Evolutionary conservation across 2,888 invertebrate species (phyloP).

Genomic region (Caenorhabditis parvicauda): DNA sequence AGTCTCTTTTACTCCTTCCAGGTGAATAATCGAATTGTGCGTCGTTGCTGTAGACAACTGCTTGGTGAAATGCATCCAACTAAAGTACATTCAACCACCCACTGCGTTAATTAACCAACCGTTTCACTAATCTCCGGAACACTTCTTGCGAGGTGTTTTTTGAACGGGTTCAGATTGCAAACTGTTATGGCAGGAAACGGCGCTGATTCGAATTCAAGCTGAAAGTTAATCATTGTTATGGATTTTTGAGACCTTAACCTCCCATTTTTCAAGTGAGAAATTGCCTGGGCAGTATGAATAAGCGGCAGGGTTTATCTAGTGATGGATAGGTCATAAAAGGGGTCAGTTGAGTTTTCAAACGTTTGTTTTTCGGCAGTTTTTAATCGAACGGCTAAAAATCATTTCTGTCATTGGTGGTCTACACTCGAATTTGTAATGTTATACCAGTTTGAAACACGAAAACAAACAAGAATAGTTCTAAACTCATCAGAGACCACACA

Average conservation of each 20-base stretch:
- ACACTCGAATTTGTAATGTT: too few species aligned
- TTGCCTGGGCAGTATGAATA: too few species aligned
- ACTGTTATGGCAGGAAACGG: constrained; percentile 60
- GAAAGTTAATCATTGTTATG: too few species aligned
- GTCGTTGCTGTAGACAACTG: constrained; percentile 56
- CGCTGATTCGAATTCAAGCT: constrained; percentile 58
- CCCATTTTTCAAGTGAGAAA: not conserved
- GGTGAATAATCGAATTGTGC: constrained; percentile 33
- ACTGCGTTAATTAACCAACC: constrained; percentile 19
- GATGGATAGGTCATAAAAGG: too few species aligned
- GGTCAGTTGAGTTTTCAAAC: too few species aligned
- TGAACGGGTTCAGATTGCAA: constrained; percentile 60
- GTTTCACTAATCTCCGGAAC: constrained; percentile 59
- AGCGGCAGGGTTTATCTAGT: too few species aligned
- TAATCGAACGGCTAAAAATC: too few species aligned
- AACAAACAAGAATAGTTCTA: not conserved
- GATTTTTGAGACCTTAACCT: too few species aligned
- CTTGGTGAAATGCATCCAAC: constrained; percentile 60
- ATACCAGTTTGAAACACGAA: too few species aligned
- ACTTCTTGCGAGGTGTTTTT: constrained; percentile 51
- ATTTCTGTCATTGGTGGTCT: too few species aligned
- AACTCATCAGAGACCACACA: not conserved
- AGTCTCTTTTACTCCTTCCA: constrained; percentile 16
- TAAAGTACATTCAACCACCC: constrained; percentile 11
- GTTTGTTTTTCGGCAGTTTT: too few species aligned